Conservation (phyloP, 2,888 invertebrate species). For the Spilarctia lutea region DNA sequence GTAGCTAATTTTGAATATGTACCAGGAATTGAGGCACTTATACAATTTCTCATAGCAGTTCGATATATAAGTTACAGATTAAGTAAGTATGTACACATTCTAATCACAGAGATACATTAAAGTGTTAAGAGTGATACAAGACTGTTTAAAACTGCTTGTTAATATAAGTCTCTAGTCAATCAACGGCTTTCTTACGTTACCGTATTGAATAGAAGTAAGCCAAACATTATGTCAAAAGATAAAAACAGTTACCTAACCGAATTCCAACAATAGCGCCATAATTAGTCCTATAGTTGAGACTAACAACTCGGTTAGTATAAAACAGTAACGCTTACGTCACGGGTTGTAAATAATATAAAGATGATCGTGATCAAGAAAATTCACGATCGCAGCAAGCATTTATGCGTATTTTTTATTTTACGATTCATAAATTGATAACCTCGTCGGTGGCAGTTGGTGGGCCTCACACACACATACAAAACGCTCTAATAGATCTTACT, state of each 20-base stretch:
- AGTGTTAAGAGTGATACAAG: not conserved
- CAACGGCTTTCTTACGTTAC: not conserved
- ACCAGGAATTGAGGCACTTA: not conserved
- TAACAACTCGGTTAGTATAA: constrained; percentile 24
- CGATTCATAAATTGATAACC: constrained; percentile 80
- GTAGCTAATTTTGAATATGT: too few relatives aligned
- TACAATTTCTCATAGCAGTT: constrained; percentile 14
- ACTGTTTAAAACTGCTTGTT: not conserved
- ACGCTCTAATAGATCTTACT: constrained; percentile 53
- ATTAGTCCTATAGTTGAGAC: constrained; percentile 17
- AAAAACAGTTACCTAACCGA: not conserved
- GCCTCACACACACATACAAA: constrained; percentile 50
- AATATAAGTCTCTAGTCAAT: not conserved
- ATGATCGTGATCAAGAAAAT: constrained; percentile 47
- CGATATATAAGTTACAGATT: not conserved
- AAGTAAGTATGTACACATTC: not conserved
- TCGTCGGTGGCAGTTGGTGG: constrained; percentile 69
- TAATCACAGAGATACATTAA: not conserved
- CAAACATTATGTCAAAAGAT: constrained; percentile 4
- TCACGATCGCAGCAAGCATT: constrained; percentile 55
- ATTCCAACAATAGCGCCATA: constrained; percentile 6
- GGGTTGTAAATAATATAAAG: constrained; percentile 46
- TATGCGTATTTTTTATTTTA: constrained; percentile 70
- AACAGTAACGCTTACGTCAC: constrained; percentile 45
- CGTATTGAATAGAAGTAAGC: not conserved